Evolutionary conservation across 2,113 vertebrate genomes (phyloP).

Genomic region (Cryptotis parvus): DNA sequence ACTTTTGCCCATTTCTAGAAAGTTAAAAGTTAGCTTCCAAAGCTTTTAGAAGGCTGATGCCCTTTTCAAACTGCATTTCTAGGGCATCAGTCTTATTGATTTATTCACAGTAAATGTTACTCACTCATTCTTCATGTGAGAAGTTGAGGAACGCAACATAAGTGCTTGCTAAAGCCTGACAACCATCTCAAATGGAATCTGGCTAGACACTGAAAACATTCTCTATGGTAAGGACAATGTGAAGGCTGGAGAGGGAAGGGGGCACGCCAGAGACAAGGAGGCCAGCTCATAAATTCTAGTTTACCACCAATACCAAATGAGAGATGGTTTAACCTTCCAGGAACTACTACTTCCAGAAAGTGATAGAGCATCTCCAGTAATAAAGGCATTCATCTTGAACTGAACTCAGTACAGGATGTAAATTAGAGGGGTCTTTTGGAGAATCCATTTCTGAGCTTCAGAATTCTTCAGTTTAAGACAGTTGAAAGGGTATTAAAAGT

Average conservation of each 20-base stretch:
- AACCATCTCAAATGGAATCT: slow-evolving; percentile 64
- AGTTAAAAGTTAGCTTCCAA: slow-evolving; percentile 84
- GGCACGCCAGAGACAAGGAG: not conserved
- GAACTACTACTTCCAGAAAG: slow-evolving; percentile 54
- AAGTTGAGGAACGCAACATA: slow-evolving; percentile 67
- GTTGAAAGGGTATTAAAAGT: not conserved
- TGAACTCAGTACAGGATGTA: slow-evolving; percentile 14
- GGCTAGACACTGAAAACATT: slow-evolving; percentile 26
- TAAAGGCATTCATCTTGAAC: slow-evolving; percentile 55
- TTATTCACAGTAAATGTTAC: slow-evolving; percentile 83
- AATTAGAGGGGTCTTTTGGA: not conserved
- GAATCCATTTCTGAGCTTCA: slow-evolving; percentile 23
- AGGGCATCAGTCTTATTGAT: slow-evolving; percentile 85
- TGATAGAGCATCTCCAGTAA: not conserved
- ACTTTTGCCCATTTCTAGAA: slow-evolving; percentile 73
- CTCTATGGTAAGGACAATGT: slow-evolving; percentile 28
- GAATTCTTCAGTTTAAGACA: not conserved
- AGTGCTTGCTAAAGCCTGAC: slow-evolving; percentile 72
- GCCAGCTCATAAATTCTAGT: slow-evolving; percentile 48
- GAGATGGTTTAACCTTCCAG: slow-evolving; percentile 55
- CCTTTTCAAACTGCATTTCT: slow-evolving; percentile 85
- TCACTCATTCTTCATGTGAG: slow-evolving; percentile 67
- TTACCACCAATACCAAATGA: slow-evolving; percentile 34
- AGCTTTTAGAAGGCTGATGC: slow-evolving; percentile 83
- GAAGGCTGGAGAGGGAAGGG: not conserved